Conservation (phyloP, 2,113 vertebrate genomes). For the Podarcis cretensis region DNA sequence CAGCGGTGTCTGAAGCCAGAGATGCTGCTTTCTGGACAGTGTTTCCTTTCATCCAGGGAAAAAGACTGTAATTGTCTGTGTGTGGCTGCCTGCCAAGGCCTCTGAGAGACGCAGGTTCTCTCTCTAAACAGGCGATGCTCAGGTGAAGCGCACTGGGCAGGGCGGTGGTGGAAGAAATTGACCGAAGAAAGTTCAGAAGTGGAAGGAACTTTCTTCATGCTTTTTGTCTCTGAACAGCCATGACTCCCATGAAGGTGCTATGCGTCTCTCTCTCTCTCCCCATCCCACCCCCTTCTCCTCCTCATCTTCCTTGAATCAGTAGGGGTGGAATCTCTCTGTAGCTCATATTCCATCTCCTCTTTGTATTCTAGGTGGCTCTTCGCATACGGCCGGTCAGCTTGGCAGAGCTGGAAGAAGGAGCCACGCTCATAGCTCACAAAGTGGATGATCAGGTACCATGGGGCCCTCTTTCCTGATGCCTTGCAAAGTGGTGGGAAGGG, state of each 20-base stretch:
- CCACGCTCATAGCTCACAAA: slow-evolving; percentile 85
- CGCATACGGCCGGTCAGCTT: slow-evolving; percentile 88
- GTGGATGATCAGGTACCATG: slow-evolving; percentile 87
- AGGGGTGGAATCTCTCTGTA: background rate
- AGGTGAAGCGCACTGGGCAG: background rate
- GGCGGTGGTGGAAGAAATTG: background rate
- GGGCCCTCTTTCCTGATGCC: background rate
- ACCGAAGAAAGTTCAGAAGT: background rate
- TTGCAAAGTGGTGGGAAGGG: background rate
- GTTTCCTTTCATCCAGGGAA: slow-evolving; percentile 41
- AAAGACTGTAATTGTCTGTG: slow-evolving; percentile 18
- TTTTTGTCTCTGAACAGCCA: background rate
- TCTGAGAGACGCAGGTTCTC: background rate
- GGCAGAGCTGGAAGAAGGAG: slow-evolving; percentile 86
- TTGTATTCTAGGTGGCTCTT: slow-evolving; percentile 83
- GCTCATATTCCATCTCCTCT: background rate
- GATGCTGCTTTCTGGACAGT: slow-evolving; percentile 2
- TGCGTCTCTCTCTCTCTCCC: background rate
- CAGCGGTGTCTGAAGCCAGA: background rate
- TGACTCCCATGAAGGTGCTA: slow-evolving; percentile 1
- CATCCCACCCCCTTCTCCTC: background rate
- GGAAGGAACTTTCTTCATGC: background rate
- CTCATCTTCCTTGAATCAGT: background rate
- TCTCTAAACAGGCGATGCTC: background rate
- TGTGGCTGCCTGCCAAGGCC: background rate